phyloP scores from a whole-genome alignment of 2,113 vertebrate species.

The Oncorhynchus clarkii region DNA sequence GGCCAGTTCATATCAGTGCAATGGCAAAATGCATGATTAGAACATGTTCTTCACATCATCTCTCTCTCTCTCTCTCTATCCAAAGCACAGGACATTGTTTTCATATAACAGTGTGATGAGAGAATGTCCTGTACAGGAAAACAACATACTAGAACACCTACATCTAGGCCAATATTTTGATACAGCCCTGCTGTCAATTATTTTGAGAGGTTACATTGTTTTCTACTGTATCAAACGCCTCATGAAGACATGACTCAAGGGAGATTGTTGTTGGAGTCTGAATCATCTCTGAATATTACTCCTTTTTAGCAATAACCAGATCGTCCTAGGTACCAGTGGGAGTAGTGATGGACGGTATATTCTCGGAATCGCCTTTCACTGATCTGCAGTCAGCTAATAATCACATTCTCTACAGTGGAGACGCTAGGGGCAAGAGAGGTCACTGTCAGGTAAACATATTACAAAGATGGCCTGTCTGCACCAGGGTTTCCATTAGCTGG shows the following conservation, averaged over 20 bases:
- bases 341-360: conserved; percentile 8
- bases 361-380: not conserved
- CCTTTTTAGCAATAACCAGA: not conserved
- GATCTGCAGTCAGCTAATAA: conserved; percentile 1
- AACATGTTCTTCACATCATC: too few relatives aligned
- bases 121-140: too few relatives aligned
- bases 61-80: too few relatives aligned
- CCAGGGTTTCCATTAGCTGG: not conserved
- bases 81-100: too few relatives aligned
- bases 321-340: not conserved
- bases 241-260: not conserved
- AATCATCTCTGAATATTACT: not conserved
- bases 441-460: not conserved
- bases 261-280: not conserved
- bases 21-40: too few relatives aligned
- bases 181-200: too few relatives aligned
- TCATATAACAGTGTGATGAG: too few relatives aligned
- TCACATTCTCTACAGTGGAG: conserved; percentile 11
- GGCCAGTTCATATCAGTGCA: too few relatives aligned
- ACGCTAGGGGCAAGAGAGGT: not conserved
- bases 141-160: too few relatives aligned
- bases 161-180: too few relatives aligned
- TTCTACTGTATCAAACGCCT: too few relatives aligned
- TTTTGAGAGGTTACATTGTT: too few relatives aligned
- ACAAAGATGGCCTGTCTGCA: conserved; percentile 4